Percentiles rank a stretch among this genome's conserved stretches.
These are phyloP conservation scores for Corvus cornix DNA, from an alignment of 2,113 vertebrate genomes.

Conservation along the genomic window DNA sequence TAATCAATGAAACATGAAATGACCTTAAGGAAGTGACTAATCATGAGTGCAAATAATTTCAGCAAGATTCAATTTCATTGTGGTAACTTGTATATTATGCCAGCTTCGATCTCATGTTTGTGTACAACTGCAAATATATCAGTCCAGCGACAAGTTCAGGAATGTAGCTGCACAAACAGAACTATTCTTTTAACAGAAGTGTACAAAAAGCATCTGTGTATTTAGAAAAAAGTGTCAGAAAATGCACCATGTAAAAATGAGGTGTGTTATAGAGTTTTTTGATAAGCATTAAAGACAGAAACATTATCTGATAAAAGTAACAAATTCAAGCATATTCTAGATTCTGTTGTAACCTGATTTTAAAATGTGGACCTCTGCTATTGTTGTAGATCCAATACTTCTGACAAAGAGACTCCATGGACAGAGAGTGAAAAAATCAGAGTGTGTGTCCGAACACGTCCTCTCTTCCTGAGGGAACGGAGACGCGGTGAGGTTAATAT, in stretches of 20 bases:
- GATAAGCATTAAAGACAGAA: not conserved
- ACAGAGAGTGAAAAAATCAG: slow-evolving; percentile 81
- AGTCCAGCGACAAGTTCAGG: not conserved
- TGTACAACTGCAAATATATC: not conserved
- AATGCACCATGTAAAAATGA: not conserved
- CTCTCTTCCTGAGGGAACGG: slow-evolving; percentile 77
- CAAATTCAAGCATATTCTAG: not conserved
- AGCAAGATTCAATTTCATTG: not conserved
- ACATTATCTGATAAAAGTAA: not conserved
- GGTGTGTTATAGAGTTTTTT: accelerated
- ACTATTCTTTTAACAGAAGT: not conserved
- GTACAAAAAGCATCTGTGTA: not conserved
- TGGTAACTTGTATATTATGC: not conserved
- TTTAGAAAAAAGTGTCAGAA: not conserved
- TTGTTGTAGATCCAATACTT: slow-evolving; percentile 59
- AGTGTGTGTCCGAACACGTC: slow-evolving; percentile 90
- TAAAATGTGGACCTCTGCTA: not conserved
- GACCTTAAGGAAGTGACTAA: not conserved
- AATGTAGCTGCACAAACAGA: not conserved
- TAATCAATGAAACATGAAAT: not conserved
- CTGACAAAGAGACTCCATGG: slow-evolving; percentile 72
- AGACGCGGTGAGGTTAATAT: slow-evolving; percentile 82
- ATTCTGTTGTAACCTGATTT: not conserved
- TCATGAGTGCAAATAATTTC: not conserved
- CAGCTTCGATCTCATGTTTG: not conserved